Evolutionary conservation across 2,797 vertebrate species (phyloP), one percentile per base, ranked within the genome.

Genomic region (Sorex maritimensis): DNA sequence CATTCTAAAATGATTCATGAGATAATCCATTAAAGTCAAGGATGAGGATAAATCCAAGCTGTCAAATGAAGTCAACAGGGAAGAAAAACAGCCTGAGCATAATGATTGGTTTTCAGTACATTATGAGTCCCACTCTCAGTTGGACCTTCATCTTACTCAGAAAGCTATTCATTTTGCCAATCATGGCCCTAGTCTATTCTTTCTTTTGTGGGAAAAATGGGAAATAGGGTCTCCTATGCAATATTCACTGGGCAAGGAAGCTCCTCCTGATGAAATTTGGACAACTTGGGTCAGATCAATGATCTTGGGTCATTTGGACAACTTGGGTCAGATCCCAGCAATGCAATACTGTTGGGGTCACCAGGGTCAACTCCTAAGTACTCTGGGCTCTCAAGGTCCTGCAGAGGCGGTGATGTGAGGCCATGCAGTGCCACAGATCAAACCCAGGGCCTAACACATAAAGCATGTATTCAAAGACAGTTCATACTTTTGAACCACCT

Each of bases 1-100:
- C 13, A 52, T 67, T 71, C 88, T 71, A 49, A 44, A 46, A 7
- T 21, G 11, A 52, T 21, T 72, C 58, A 9, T 26, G 58, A 88
- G 67, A 85, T 92, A 92, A 69, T 12, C 23, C 19, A 5, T 63
- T 19, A 6, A 2, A 81, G 71, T 81, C 10, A 14, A 23, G 15
- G 41, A 41, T 30, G 21, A 68, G 83, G 14, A 69, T 74, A 81
- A 94, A 91, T 52, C 34, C 74, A 85, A 81, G n/a, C 13, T 77
- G 12, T 81, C 86, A 46, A 52, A 69, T 28, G 21, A 15, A 79
- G 55, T 11, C 67, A 24, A 61, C 21, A 49, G 52, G 34, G 23
- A 14, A 87, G 38, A 78, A 92, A 88, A 91, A 28, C 28, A 74
- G 11, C 46, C 78, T 52, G 82, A 72, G 68, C 0, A 1, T 75